Evolutionary conservation across 2,113 vertebrate species (phyloP), one percentile per base, ranked within the genome.

Genomic region (Lycocorax pyrrhopterus): DNA sequence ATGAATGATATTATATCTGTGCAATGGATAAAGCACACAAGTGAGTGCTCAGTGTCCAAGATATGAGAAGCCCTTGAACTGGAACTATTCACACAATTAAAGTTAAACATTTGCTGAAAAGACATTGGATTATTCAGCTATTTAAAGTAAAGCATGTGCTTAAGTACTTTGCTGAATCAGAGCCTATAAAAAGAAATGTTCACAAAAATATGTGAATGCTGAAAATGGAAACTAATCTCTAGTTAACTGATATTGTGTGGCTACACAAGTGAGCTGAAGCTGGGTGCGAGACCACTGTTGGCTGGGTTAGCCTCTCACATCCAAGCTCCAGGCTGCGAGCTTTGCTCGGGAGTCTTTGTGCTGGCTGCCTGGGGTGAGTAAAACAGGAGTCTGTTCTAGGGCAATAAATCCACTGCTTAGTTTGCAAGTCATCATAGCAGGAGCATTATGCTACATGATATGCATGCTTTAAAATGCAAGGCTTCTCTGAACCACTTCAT

Each of bases 401-500:
- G 46, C 21, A 27, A 90, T 97, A 90, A 87, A 95, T 93, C 92
- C 87, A 64, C 69, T 72, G 72, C 97, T 96, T 95, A 52, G 92
- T 58, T 86, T 95, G 94, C 91, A 64, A 91, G 83, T 85, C 71
- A 15, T 91, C 91, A 46, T 90, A 85, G 19, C 69, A 44, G 22
- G 29, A 91, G 62, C 62, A 13, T 83, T 90, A 81, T 64, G 75
- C 74, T 92, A 30, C 76, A 39, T 94, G 77, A 93, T 95, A 94
- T 93, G 90, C 74, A 9, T 95, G 59, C 87, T 74, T n/a, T 73
- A 95, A 95, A 97, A 86, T 41, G 35, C 71, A 46, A 35, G 80
- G 69, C 94, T 87, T 72, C 86, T 95, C 58, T 78, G 59, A 92
- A 68, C 84, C 79, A 25, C 96, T 97, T 97, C 84, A 96, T 94